Evolutionary conservation across 1,140 invertebrate species (phyloP).

Genomic region (Thereuonema tuberculata): DNA sequence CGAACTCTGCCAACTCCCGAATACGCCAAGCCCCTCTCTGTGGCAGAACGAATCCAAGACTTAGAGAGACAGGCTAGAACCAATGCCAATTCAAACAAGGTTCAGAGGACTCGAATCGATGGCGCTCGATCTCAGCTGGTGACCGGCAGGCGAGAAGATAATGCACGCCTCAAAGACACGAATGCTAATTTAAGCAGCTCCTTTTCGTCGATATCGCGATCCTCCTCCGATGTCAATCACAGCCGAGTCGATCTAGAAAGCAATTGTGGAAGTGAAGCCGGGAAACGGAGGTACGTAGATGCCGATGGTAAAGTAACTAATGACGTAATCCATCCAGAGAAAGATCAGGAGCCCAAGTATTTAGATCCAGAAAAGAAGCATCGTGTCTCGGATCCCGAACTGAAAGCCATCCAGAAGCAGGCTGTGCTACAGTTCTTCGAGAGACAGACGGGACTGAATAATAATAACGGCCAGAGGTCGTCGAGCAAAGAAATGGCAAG

Average conservation of each 20-base stretch:
- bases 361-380: conserved; percentile 61
- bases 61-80: conserved; percentile 40
- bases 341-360: conserved; percentile 34
- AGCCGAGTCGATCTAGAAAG: not conserved
- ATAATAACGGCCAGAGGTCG: not conserved
- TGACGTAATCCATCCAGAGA: too few species aligned
- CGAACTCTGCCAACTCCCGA: conserved; percentile 28
- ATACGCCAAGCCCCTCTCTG: conserved; percentile 39
- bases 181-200: not conserved
- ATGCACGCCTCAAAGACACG: too few species aligned
- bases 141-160: not conserved
- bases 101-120: not conserved
- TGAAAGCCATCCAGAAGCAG: conserved; percentile 77
- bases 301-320: too few species aligned
- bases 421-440: conserved; percentile 72
- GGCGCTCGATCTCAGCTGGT: not conserved
- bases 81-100: conserved; percentile 22
- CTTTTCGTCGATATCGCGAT: too few species aligned
- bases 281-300: too few species aligned
- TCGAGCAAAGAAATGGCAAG: not conserved
- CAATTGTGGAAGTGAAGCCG: too few species aligned
- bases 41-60: conserved; percentile 59
- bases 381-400: conserved; percentile 52
- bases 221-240: too few species aligned
- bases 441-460: conserved; percentile 39